Evolutionary conservation across 2,113 vertebrate species (phyloP).

Genomic region (Lanius ludovicianus): DNA sequence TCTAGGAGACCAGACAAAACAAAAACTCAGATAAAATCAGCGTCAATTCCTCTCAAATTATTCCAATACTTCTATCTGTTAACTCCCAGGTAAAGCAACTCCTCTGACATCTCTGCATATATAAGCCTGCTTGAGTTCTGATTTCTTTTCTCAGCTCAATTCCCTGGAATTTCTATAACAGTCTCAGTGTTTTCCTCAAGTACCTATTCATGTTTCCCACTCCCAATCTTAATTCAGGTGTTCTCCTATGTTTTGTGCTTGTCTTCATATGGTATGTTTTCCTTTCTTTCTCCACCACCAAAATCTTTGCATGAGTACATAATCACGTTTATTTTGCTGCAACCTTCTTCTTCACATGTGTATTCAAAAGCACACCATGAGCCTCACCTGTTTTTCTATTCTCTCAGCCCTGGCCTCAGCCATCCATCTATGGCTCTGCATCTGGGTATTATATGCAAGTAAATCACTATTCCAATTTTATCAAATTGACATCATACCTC

Average conservation of each 20-base stretch:
- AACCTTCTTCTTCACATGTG: neutral
- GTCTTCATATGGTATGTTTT: neutral
- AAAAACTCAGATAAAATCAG: neutral
- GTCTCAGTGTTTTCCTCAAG: neutral
- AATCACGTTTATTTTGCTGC: neutral
- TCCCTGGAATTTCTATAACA: neutral
- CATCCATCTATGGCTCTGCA: neutral
- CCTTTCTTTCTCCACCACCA: neutral
- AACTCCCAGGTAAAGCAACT: neutral
- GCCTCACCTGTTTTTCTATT: neutral
- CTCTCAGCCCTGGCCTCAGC: neutral
- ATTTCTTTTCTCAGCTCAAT: neutral
- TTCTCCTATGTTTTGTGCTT: neutral
- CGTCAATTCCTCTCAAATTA: neutral
- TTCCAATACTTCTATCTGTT: neutral
- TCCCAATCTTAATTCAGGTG: neutral
- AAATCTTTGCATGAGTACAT: neutral
- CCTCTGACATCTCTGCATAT: neutral
- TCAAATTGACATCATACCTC: neutral
- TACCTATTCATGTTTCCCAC: neutral
- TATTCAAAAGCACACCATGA: neutral
- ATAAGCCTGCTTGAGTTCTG: neutral
- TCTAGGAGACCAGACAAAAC: neutral
- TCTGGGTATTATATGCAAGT: neutral
- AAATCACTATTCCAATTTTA: neutral